These are phyloP conservation scores for Scatophagus argus DNA, from an alignment of 2,113 vertebrate species.

Conservation along the genomic window DNA sequence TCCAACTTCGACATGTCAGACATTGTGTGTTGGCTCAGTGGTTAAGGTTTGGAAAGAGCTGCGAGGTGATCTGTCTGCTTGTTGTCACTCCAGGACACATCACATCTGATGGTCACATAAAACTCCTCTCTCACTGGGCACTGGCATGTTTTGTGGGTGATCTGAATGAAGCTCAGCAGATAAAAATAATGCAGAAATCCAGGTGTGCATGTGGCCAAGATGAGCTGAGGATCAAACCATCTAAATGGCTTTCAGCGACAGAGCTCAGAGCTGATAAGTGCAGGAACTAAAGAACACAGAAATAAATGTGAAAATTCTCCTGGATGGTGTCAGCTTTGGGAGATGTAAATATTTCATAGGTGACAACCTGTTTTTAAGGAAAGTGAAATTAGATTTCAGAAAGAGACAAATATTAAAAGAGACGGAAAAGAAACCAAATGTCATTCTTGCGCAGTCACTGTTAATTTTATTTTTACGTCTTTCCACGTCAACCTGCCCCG, in stretches of 20 bases:
- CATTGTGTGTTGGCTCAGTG: slow-evolving; percentile 29
- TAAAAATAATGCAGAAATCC: slow-evolving; percentile 7
- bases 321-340: too few species aligned
- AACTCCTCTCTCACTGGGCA: not conserved
- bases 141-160: not conserved
- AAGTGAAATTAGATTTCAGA: not conserved
- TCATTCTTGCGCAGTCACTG: too few species aligned
- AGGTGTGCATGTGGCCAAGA: not conserved
- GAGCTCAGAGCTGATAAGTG: not conserved
- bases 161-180: not conserved
- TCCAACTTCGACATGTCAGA: not conserved
- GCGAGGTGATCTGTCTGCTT: not conserved
- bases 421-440: too few species aligned
- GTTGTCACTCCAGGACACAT: not conserved
- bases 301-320: not conserved
- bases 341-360: too few species aligned
- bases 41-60: slow-evolving; percentile 10
- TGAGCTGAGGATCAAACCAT: not conserved
- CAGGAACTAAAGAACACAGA: not conserved
- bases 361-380: too few species aligned
- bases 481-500: not conserved
- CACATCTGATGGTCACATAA: slow-evolving; percentile 1
- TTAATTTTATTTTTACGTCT: not conserved
- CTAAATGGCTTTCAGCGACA: not conserved
- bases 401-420: too few species aligned